phyloP scores from a whole-genome alignment of 2,888 invertebrate genomes.

The Cacoxenus indagator region DNA sequence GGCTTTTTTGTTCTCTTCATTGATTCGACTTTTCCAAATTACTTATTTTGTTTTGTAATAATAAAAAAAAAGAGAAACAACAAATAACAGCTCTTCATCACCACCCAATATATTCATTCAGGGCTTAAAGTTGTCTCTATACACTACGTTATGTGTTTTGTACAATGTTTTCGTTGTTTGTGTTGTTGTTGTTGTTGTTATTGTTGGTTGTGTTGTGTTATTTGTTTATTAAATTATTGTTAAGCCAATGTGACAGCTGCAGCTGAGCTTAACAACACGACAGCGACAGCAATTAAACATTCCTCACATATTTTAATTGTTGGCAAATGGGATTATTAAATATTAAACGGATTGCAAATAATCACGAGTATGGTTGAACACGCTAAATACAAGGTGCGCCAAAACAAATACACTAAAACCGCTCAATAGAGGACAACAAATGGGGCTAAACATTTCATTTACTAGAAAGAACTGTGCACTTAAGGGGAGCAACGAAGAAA shows the following conservation, averaged over 20 bases:
- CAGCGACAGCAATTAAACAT: conserved; percentile 14
- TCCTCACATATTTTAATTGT: conserved; percentile 18
- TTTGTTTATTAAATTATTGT: conserved; percentile 6
- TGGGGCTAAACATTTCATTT: no score
- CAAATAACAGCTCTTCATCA: not conserved
- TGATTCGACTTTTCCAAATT: not conserved
- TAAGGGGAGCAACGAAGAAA: no score
- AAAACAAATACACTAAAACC: not conserved
- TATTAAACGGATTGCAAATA: conserved; percentile 15
- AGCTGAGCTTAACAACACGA: conserved; percentile 10
- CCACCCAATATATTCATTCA: not conserved
- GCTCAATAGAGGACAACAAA: not conserved
- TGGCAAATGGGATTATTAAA: conserved; percentile 13
- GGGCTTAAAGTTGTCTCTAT: conserved; percentile 13
- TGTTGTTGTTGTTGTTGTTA: conserved; percentile 13
- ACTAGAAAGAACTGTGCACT: no score
- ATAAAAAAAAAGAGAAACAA: not conserved
- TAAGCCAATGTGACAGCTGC: not conserved
- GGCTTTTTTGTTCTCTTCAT: not conserved
- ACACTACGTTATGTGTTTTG: conserved; percentile 5
- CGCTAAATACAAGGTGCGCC: not conserved
- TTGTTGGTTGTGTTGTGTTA: not conserved
- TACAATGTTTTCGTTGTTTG: conserved; percentile 6
- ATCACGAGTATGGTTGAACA: not conserved
- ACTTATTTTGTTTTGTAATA: not conserved